These are phyloP conservation scores for Phyllotis vaccarum DNA, from an alignment of 2,797 vertebrate genomes.

Conservation along the genomic window DNA sequence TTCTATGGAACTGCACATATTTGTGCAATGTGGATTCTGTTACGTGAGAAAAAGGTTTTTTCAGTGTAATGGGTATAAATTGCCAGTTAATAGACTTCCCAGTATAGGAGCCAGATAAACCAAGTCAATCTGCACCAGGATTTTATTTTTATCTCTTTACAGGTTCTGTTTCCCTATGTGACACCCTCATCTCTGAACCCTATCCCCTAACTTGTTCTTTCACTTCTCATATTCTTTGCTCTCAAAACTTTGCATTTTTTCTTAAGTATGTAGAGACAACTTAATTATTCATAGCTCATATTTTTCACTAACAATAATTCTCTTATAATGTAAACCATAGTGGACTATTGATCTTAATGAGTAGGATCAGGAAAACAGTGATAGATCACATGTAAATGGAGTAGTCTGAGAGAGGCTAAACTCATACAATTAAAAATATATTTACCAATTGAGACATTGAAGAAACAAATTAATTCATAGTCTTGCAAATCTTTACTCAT, in stretches of 20 bases:
- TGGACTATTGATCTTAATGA: neutral
- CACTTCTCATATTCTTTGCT: neutral
- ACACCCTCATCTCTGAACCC: neutral
- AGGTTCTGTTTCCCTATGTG: neutral
- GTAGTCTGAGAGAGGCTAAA: neutral
- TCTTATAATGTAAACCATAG: neutral
- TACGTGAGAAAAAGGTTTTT: neutral
- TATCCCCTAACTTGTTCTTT: no score
- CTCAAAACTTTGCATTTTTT: neutral
- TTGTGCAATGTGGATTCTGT: neutral
- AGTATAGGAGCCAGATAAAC: neutral
- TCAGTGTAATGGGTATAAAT: neutral
- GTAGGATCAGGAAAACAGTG: neutral
- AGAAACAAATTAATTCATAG: neutral
- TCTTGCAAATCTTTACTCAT: no score
- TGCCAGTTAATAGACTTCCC: neutral
- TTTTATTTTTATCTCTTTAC: neutral
- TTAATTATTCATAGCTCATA: neutral
- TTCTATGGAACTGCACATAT: neutral
- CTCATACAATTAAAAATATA: neutral
- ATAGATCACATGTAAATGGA: neutral
- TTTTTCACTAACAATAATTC: neutral
- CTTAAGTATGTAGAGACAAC: neutral
- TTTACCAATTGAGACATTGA: neutral
- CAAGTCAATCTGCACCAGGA: neutral